Conservation (phyloP, 2,888 invertebrate species). For the Thecocarcelia acutangulata region DNA sequence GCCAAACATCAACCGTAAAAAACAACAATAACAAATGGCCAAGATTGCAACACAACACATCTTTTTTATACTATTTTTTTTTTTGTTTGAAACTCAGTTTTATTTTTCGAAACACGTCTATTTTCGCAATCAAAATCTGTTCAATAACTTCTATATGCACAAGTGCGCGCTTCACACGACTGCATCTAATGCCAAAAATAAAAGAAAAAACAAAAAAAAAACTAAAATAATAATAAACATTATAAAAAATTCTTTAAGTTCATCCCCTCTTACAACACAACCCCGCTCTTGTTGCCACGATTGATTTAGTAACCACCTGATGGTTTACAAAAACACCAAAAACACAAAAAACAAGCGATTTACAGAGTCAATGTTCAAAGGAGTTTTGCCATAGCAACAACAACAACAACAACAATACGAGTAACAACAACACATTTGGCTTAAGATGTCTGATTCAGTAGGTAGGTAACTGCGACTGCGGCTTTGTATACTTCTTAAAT, state of each 20-base stretch:
- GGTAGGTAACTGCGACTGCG: constrained; percentile 36
- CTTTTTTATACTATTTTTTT: constrained; percentile 48
- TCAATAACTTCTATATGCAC: constrained; percentile 68
- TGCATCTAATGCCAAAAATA: constrained; percentile 61
- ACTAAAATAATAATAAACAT: constrained; percentile 18
- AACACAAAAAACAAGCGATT: not conserved
- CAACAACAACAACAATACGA: no score
- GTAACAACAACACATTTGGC: constrained; percentile 38
- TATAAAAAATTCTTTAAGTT: constrained; percentile 50
- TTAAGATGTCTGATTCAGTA: constrained; percentile 29
- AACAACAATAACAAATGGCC: constrained; percentile 55
- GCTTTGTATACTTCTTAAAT: constrained; percentile 15
- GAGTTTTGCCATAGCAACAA: constrained; percentile 28
- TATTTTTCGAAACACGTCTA: constrained; percentile 66
- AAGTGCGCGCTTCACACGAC: constrained; percentile 65
- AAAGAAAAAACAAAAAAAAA: constrained; percentile 21
- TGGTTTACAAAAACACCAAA: constrained; percentile 52
- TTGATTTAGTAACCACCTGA: constrained; percentile 62
- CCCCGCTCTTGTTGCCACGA: constrained; percentile 10
- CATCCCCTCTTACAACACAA: constrained; percentile 38
- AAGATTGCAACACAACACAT: constrained; percentile 63
- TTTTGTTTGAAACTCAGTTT: constrained; percentile 49
- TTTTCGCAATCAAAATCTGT: constrained; percentile 67
- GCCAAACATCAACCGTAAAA: constrained; percentile 58
- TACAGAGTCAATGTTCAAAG: constrained; percentile 58